These are phyloP conservation scores for Brachionus angularis DNA, from an alignment of 1,140 invertebrate species.

Conservation along the genomic window DNA sequence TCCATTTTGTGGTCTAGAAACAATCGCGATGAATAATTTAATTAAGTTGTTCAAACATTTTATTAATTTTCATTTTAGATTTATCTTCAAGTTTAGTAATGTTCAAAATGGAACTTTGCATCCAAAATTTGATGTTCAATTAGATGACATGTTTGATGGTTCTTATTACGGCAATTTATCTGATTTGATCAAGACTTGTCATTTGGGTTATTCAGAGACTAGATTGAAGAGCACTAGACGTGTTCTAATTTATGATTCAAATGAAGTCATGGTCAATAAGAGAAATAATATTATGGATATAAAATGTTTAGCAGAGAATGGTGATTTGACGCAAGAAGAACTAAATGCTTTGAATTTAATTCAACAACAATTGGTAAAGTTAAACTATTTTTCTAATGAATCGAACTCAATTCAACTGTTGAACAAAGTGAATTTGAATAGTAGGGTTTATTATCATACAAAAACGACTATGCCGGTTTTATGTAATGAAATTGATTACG, in stretches of 20 bases:
- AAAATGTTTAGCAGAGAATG: too few species aligned
- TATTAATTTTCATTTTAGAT: not conserved
- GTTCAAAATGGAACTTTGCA: not conserved
- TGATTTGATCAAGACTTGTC: conserved; percentile 66
- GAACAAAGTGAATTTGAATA: too few species aligned
- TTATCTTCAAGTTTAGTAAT: not conserved
- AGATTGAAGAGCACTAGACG: conserved; percentile 51
- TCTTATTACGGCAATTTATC: conserved; percentile 93
- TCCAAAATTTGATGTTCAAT: conserved; percentile 61
- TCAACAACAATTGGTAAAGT: not conserved
- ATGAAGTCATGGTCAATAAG: not conserved
- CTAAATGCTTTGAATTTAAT: not conserved
- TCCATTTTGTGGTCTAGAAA: too few species aligned
- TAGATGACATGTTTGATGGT: conserved; percentile 85
- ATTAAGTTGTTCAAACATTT: too few species aligned
- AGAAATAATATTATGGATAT: too few species aligned
- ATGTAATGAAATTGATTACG: conserved; percentile 87
- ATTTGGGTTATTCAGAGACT: conserved; percentile 66
- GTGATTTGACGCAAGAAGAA: not conserved
- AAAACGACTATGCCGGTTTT: conserved; percentile 84
- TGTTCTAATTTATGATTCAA: not conserved
- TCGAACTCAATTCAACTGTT: too few species aligned
- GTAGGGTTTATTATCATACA: conserved; percentile 82
- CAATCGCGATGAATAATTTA: too few species aligned
- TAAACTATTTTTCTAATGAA: conserved; percentile 7